phyloP scores from a whole-genome alignment of 2,888 invertebrate species.

The Pachydiplax longipennis region DNA sequence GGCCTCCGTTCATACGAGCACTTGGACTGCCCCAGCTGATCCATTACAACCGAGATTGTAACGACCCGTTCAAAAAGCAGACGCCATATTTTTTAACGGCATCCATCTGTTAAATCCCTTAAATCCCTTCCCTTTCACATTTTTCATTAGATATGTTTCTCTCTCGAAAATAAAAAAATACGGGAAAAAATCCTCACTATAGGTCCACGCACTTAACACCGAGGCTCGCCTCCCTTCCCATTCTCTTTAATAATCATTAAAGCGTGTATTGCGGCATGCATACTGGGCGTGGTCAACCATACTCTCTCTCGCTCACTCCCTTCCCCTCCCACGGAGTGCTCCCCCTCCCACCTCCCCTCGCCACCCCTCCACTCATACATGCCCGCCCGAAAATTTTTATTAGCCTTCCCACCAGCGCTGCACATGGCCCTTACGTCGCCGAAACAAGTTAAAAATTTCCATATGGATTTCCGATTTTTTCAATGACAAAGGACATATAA shows the following conservation, averaged over 20 bases:
- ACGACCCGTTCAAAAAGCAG: no score
- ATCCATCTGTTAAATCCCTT: not conserved
- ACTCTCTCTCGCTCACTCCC: not conserved
- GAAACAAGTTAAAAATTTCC: conserved; percentile 43
- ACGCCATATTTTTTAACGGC: not conserved
- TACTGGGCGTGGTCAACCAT: conserved; percentile 40
- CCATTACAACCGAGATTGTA: no score
- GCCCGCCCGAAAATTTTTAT: conserved; percentile 33
- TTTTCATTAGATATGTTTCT: not conserved
- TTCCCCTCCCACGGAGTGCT: not conserved
- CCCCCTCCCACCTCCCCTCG: not conserved
- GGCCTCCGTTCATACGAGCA: no score
- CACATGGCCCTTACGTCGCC: conserved; percentile 31
- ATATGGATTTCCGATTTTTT: conserved; percentile 41
- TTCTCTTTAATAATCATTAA: conserved; percentile 44
- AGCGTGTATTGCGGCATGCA: conserved; percentile 37
- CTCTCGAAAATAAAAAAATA: not conserved
- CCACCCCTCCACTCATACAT: not conserved
- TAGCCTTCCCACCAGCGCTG: conserved; percentile 23
- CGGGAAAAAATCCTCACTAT: not conserved
- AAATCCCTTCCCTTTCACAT: not conserved
- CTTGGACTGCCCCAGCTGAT: no score
- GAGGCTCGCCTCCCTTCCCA: not conserved
- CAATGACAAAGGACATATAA: conserved; percentile 6
- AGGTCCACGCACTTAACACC: not conserved